Evolutionary conservation across 2,888 invertebrate species (phyloP).

Genomic region (Ennomos erosarius): DNA sequence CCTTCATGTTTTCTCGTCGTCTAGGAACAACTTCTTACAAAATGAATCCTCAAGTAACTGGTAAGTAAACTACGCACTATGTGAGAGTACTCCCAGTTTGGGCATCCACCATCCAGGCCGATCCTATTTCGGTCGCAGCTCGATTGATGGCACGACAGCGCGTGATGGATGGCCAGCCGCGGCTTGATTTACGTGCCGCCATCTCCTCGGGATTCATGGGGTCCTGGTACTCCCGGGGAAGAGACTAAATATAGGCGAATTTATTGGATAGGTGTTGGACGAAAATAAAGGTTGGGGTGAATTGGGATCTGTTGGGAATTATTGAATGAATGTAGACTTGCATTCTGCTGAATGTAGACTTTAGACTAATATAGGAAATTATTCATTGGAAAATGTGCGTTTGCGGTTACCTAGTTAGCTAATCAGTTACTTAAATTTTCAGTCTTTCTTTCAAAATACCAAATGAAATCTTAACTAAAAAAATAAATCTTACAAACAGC

Average conservation of each 20-base stretch:
- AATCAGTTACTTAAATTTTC: too few species aligned
- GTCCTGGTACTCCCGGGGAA: conserved; percentile 60
- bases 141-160: conserved; percentile 74
- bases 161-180: conserved; percentile 76
- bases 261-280: conserved; percentile 39
- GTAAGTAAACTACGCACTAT: conserved; percentile 46
- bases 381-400: too few species aligned
- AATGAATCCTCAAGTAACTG: conserved; percentile 3
- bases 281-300: conserved; percentile 7
- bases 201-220: conserved; percentile 68
- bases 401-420: too few species aligned
- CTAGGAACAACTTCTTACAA: background rate
- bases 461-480: too few species aligned
- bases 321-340: background rate
- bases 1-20: too few species aligned
- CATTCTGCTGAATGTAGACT: too few species aligned
- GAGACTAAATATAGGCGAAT: conserved; percentile 47
- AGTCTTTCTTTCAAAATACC: too few species aligned
- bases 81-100: conserved; percentile 61
- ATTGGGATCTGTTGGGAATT: conserved; percentile 9
- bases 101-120: conserved; percentile 39
- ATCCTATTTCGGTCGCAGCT: conserved; percentile 70
- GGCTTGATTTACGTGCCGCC: conserved; percentile 75
- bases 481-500: too few species aligned
- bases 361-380: too few species aligned